Percentiles rank a stretch among this genome's conserved stretches.
Conservation (phyloP, 2,888 invertebrate genomes). For the Flabesymbios commensalis region DNA sequence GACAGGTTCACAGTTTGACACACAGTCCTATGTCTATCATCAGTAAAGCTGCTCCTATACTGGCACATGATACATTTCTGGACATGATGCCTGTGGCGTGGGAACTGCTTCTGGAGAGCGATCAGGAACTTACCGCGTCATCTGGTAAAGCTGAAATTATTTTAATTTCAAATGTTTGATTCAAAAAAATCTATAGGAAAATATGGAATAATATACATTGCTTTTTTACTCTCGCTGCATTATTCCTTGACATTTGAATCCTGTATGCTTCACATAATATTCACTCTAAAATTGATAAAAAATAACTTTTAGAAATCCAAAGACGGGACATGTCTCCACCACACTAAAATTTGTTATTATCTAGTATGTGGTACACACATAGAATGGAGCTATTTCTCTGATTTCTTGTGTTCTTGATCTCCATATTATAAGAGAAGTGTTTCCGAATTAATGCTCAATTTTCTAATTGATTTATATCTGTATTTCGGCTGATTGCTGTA, state of each 20-base stretch:
- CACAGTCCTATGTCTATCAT: conserved; percentile 70
- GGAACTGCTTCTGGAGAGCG: conserved; percentile 91
- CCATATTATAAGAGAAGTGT: no score
- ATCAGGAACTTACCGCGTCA: conserved; percentile 67
- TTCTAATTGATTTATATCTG: no score
- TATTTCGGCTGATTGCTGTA: no score
- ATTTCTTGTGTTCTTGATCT: no score
- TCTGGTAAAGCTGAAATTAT: conserved; percentile 56
- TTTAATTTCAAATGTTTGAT: neutral
- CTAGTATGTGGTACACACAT: no score
- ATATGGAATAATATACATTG: neutral
- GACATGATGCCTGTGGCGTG: conserved; percentile 91
- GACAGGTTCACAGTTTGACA: conserved; percentile 83
- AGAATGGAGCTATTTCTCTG: no score
- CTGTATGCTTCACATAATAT: no score
- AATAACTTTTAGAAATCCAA: no score
- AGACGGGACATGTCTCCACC: no score
- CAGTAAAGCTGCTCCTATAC: conserved; percentile 65
- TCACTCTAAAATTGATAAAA: no score
- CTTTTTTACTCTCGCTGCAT: neutral
- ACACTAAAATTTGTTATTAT: no score
- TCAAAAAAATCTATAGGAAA: neutral
- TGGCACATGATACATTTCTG: conserved; percentile 80
- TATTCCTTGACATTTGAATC: neutral
- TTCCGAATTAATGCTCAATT: no score